Base-by-base conservation (phyloP, 2,888 invertebrate genomes). In the Phragmatobia fuliginosa region DNA sequence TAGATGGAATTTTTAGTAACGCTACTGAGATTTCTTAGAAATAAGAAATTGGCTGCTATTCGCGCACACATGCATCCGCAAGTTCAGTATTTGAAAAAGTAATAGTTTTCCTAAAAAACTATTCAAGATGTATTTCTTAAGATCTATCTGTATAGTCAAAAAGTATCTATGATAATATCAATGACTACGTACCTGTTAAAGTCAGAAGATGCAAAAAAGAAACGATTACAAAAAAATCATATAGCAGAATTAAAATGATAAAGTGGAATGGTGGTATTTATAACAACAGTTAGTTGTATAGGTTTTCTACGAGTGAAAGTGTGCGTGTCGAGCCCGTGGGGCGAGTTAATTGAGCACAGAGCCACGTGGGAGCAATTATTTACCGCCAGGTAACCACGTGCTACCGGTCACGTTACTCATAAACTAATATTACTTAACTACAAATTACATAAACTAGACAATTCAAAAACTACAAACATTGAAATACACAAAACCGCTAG, bases 351-450 rank as follows among this genome's bases (percentile, higher is more conserved):
- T 94, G 93, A 87, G 87, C 87, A 82, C 81, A 80, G 79, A 77
- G 83, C 91, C 94, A 94, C 94, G 94, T 95, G 94, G 90, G 75
- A 90, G 75, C 93, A 94, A 95, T 94, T 94, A 95, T 94, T 95
- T 94, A 95, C 94, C 88, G 90, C 82, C 87, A 90, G 88, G 88
- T 89, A 83, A 73, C 91, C 94, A 94, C 94, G 94, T 94, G 94
- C 74, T 73, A 75, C 71, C 73, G 74, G 61, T 67, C 78, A 74
- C 70, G 66, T 67, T 67, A 76, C 75, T 71, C 72, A 66, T 60
- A 73, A 67, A 75, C 68, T 71, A 18, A 64, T 33, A 14, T 33
- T n/a, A 76, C 70, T 72, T 62, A 70, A 77, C 76, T 74, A 77
- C 72, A 68, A 72, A 71, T 74, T 76, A 78, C 77, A 81, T 75